phyloP scores from a whole-genome alignment of 2,888 invertebrate genomes.

The Leptopilina drosophilae region DNA sequence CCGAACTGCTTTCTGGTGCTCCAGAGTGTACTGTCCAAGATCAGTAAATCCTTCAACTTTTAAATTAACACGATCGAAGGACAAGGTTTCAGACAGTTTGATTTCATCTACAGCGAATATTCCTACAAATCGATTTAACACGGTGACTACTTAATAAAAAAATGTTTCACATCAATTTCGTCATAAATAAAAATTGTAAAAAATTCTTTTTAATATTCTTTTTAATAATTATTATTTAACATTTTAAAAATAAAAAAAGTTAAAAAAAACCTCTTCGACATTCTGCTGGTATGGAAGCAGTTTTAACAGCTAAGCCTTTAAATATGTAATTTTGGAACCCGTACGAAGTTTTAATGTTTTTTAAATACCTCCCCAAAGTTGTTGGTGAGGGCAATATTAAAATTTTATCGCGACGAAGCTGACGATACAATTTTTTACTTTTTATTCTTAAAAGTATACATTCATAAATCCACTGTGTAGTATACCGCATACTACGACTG shows the following conservation, averaged over 20 bases:
- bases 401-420: neutral
- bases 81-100: neutral
- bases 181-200: too few species aligned
- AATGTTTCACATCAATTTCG: too few species aligned
- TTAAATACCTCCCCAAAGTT: neutral
- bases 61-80: neutral
- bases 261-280: neutral
- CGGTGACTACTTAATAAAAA: too few species aligned
- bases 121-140: neutral
- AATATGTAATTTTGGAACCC: neutral
- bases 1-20: constrained; percentile 43
- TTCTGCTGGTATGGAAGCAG: neutral
- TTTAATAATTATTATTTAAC: too few species aligned
- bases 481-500: constrained; percentile 40
- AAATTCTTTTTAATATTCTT: too few species aligned
- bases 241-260: too few species aligned
- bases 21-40: constrained; percentile 9
- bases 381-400: neutral
- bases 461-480: constrained; percentile 49
- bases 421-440: constrained; percentile 31
- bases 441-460: constrained; percentile 53
- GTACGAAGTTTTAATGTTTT: neutral
- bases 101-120: constrained; percentile 15
- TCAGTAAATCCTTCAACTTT: constrained; percentile 21
- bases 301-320: neutral